These are phyloP conservation scores for Lota lota DNA, from an alignment of 2,113 vertebrate species.

Conservation along the genomic window DNA sequence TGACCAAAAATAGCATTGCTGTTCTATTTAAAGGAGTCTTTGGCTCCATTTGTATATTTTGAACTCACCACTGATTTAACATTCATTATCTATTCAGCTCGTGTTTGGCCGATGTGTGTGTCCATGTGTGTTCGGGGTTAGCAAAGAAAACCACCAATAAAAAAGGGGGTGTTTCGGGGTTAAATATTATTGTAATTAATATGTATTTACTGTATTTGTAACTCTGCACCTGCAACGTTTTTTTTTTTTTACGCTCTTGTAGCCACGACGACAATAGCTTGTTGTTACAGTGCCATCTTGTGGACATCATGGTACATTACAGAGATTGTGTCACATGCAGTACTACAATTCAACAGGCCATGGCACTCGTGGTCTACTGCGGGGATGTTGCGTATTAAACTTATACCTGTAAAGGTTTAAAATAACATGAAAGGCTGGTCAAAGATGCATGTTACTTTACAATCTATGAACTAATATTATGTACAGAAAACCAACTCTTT, in stretches of 20 bases:
- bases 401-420: not conserved
- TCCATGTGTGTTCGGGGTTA: no score
- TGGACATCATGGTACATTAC: constrained; percentile 28
- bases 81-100: no score
- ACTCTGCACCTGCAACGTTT: not conserved
- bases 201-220: not conserved
- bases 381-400: not conserved
- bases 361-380: constrained; percentile 45
- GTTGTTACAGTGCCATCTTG: constrained; percentile 48
- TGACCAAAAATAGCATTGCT: not conserved
- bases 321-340: constrained; percentile 21
- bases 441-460: not conserved
- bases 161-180: no score
- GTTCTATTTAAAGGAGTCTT: constrained; percentile 14
- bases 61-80: no score
- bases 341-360: constrained; percentile 46
- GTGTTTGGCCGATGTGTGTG: no score
- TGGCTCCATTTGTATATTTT: constrained; percentile 14
- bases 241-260: no score
- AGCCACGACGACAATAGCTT: not conserved
- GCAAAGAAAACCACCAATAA: no score
- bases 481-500: no score
- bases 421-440: not conserved
- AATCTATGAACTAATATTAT: no score
- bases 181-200: no score